These are phyloP conservation scores for Erpornis zantholeuca DNA, from an alignment of 2,113 vertebrate genomes.

Conservation along the genomic window DNA sequence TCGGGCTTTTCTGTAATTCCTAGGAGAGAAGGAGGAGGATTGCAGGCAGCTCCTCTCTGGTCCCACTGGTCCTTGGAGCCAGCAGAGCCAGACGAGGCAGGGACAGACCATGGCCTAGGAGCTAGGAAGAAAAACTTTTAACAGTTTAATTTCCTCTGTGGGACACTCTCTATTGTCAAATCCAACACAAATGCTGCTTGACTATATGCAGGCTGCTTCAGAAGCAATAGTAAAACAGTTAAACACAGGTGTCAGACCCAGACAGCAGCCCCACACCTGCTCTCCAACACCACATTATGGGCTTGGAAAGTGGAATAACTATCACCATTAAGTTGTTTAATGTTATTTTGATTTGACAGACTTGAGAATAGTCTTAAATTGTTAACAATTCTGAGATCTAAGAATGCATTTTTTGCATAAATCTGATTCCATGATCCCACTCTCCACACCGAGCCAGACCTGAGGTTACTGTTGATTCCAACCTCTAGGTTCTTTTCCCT, in stretches of 20 bases:
- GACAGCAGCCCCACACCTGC: not conserved
- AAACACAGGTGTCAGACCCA: not conserved
- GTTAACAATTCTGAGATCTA: not conserved
- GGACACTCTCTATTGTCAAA: not conserved
- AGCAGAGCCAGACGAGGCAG: not conserved
- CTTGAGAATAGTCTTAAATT: not conserved
- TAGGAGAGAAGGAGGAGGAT: not conserved
- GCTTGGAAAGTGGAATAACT: not conserved
- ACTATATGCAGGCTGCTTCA: not conserved
- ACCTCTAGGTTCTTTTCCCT: too few relatives aligned
- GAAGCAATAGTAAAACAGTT: not conserved
- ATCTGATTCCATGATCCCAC: not conserved
- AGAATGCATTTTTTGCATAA: not conserved
- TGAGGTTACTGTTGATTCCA: not conserved
- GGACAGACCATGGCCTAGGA: not conserved
- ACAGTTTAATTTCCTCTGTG: not conserved
- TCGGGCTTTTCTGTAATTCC: not conserved
- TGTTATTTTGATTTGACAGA: not conserved
- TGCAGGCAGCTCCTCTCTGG: not conserved
- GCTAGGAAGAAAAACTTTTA: not conserved
- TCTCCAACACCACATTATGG: rapidly evolving
- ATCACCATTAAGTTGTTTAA: not conserved
- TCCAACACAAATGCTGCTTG: not conserved
- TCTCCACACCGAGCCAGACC: not conserved
- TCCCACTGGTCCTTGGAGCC: not conserved